Conservation (phyloP, 2,113 vertebrate genomes). For the Daphoenositta chrysoptera region DNA sequence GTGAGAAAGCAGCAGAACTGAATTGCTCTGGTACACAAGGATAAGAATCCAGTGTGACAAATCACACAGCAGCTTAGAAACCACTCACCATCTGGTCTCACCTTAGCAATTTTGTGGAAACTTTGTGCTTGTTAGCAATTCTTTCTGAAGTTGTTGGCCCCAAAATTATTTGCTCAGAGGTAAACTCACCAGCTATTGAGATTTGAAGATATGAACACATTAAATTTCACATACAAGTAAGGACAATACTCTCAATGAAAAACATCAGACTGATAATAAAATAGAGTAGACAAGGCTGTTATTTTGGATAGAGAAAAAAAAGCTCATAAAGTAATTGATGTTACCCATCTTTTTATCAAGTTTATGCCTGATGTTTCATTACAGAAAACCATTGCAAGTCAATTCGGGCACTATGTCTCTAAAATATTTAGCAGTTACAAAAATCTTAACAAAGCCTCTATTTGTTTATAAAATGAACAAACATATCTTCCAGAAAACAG, state of each 20-base stretch:
- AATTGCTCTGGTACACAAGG: neutral
- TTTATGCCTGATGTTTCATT: neutral
- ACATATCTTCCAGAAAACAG: neutral
- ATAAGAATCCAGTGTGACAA: neutral
- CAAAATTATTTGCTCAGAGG: neutral
- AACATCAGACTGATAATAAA: neutral
- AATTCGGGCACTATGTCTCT: neutral
- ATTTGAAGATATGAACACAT: neutral
- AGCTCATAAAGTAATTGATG: neutral
- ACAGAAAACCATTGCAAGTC: neutral
- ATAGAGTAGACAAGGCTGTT: neutral
- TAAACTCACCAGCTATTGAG: neutral
- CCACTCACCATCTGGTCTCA: neutral
- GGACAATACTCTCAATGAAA: neutral
- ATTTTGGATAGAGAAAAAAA: neutral
- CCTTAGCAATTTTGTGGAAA: neutral
- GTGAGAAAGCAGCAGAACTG: neutral
- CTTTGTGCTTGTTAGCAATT: neutral
- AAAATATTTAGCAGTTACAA: neutral
- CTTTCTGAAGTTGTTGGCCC: neutral
- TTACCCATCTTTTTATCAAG: neutral
- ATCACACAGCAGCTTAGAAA: neutral
- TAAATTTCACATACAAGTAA: neutral
- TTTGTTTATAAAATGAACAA: neutral
- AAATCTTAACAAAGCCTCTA: neutral